These are phyloP conservation scores for Drosophila mayri DNA, from an alignment of 1,140 invertebrate species.

Conservation along the genomic window DNA sequence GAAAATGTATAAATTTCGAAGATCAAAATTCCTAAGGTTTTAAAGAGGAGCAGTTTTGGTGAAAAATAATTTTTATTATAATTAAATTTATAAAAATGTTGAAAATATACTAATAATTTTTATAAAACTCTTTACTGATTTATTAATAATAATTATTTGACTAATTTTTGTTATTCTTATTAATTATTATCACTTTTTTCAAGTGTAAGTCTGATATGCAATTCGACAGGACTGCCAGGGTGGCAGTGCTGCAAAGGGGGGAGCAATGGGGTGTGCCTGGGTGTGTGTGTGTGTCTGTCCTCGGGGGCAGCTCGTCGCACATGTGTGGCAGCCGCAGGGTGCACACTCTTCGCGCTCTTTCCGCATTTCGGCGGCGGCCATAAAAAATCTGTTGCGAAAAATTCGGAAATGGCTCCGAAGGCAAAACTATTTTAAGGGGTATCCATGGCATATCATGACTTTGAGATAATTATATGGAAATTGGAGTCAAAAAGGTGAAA, in stretches of 20 bases:
- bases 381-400: constrained; percentile 65
- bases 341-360: constrained; percentile 33
- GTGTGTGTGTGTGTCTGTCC: constrained; percentile 9
- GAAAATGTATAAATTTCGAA: no score
- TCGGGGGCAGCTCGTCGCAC: constrained; percentile 27
- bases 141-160: neutral
- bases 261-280: neutral
- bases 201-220: constrained; percentile 23
- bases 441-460: no score
- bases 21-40: neutral
- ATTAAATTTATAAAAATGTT: neutral
- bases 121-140: no score
- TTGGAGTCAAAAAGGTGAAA: no score
- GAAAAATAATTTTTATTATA: neutral
- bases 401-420: constrained; percentile 32
- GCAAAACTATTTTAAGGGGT: constrained; percentile 14
- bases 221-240: constrained; percentile 29
- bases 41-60: neutral
- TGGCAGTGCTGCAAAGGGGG: constrained; percentile 13
- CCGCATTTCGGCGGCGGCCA: constrained; percentile 43
- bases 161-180: no score
- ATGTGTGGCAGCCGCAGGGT: constrained; percentile 46
- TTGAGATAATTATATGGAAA: no score
- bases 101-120: neutral
- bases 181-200: neutral